Evolutionary conservation across 2,797 vertebrate genomes (phyloP).

Genomic region (Sebastes reedi): DNA sequence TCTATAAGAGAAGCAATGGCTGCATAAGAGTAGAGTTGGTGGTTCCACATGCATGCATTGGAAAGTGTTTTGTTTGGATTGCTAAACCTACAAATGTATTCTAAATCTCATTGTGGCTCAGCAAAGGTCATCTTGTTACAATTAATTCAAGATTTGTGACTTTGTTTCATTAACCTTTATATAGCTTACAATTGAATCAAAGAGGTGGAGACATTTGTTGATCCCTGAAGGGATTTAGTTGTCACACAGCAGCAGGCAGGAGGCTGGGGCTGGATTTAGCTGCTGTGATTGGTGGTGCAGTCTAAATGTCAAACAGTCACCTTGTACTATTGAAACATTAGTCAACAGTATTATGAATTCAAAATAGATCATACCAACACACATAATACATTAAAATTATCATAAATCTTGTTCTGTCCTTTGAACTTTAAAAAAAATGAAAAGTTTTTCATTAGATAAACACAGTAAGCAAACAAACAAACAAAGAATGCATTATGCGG

Average conservation of each 20-base stretch:
- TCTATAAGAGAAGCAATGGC: background rate
- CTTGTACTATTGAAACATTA: background rate
- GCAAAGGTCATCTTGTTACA: slow-evolving; percentile 29
- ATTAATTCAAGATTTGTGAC: slow-evolving; percentile 22
- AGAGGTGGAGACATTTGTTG: slow-evolving; percentile 25
- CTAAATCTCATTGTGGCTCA: slow-evolving; percentile 7
- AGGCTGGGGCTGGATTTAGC: background rate
- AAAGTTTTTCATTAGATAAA: too few species aligned
- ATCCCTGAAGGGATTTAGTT: slow-evolving; percentile 42
- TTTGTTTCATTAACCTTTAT: slow-evolving; percentile 41
- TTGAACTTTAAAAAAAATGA: too few species aligned
- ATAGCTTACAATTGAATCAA: slow-evolving; percentile 27
- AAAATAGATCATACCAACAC: background rate
- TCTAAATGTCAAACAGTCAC: slow-evolving; percentile 33
- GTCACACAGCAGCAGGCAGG: background rate
- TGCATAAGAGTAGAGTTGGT: background rate
- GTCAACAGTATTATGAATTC: background rate
- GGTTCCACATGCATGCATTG: background rate
- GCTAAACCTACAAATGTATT: slow-evolving; percentile 12
- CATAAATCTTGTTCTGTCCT: background rate
- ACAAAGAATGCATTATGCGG: background rate
- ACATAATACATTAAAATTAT: background rate
- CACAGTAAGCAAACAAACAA: background rate
- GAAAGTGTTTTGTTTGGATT: background rate
- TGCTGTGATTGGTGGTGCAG: slow-evolving; percentile 13